phyloP scores from a whole-genome alignment of 2,888 invertebrate genomes.

The Noctua janthina region DNA sequence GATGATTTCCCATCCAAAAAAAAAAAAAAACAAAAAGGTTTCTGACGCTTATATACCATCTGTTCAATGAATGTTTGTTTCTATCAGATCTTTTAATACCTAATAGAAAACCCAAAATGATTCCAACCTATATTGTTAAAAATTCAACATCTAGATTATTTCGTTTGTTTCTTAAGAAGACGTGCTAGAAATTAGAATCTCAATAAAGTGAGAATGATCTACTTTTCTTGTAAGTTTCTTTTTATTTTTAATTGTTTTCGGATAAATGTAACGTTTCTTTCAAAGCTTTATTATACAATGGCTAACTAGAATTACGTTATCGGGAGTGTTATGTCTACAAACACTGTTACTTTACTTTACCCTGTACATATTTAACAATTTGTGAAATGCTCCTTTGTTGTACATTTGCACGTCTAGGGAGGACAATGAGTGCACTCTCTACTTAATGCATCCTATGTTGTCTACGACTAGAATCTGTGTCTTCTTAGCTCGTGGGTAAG shows the following conservation, averaged over 20 bases:
- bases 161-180: conserved; percentile 1
- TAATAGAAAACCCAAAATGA: background rate
- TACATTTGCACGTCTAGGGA: conserved; percentile 2
- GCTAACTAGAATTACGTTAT: background rate
- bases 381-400: conserved; percentile 1
- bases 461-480: background rate
- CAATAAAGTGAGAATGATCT: conserved; percentile 3
- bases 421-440: background rate
- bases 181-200: conserved; percentile 4
- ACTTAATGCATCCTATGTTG: conserved; percentile 11
- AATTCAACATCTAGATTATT: background rate
- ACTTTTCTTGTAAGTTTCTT: conserved; percentile 1
- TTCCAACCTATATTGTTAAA: background rate
- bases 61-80: conserved; percentile 5
- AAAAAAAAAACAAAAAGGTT: no score
- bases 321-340: background rate
- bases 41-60: background rate
- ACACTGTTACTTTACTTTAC: background rate
- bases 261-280: background rate
- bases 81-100: background rate
- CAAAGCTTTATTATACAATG: background rate
- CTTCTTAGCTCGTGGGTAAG: background rate
- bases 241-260: conserved; percentile 8
- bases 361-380: conserved; percentile 13
- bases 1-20: no score